Base-by-base conservation (phyloP, 2,113 vertebrate species). In the Noturus placidus region DNA sequence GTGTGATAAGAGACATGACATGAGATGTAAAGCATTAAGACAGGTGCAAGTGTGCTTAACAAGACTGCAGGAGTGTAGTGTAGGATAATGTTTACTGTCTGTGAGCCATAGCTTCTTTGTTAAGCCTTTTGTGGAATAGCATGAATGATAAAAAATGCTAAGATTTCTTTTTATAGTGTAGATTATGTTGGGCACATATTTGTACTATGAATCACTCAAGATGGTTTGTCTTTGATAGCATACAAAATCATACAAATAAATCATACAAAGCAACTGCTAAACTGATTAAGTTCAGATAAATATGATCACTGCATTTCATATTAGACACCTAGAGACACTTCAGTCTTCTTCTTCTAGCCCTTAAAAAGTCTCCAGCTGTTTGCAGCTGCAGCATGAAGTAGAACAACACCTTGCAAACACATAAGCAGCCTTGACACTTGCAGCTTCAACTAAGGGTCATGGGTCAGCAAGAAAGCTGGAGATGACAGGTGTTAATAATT, bases 301-400 rank as follows among this genome's bases (percentile, higher is more conserved):
- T 77, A 86, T 86, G 30, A 70, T 56, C 63, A 46, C 78, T 65
- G 85, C 42, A 69, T 59, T 85, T 83, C n/a, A n/a, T n/a, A n/a
- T n/a, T n/a, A 87, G 82, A 82, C 69, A 79, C 65, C 46, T 65
- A 85, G 54, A 88, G 57, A 88, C 61, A 84, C 81, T 74, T 56
- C 80, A 67, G 67, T 30, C 80, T 56, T 82, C 42, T 57, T 76
- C 77, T 76, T 63, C 52, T 57, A 56, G 67, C 79, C 30, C 70
- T 89, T 93, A 83, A 92, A 93, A 93, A 89, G 65, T 83, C 86
- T 94, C 93, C 93, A 95, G 92, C 95, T 94, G 95, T 91, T 93
- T 94, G 94, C 94, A 96, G 95, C 94, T 96, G 95, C 90, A 92
- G 89, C 82, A 78, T 88, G 87, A 88, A 91, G 91, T 90, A 89